Base-by-base conservation (phyloP, 2,797 vertebrate genomes). In the Neostethus bicornis region DNA sequence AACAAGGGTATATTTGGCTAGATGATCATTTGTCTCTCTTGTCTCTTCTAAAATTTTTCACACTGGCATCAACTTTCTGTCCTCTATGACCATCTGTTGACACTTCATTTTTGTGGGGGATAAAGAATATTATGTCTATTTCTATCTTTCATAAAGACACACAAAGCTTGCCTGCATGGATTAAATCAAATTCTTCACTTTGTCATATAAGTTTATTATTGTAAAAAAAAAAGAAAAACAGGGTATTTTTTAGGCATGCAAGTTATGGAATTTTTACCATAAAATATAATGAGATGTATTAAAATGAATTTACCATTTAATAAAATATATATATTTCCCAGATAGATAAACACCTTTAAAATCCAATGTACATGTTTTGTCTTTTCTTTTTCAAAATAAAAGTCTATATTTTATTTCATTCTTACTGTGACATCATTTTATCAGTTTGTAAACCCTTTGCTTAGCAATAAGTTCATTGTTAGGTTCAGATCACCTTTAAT, bases 161-260 rank as follows among this genome's bases (percentile, higher is more conserved):
- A 70, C 51, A 59, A 55, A 54, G 67, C 70, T 73, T 85, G 78
- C 76, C 80, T 89, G 89, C 75, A 85, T 81, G 71, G 81, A 73
- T 70, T 46, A 51, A 60, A 46, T 77, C 72, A 52, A 72, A 61
- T 57, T 66, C 42, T 44, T 73, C 55, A 52, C 51, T 63, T 60
- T 56, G 46, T 68, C 68, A 61, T 75, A 52, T 75, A 74, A 20
- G 55, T 84, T 88, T 75, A 72, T 61, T 67, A 77, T 70, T 76
- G 42, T 82, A 65, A 75, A 68, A 83, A 86, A 80, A 81, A 91
- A 65, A 75, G 68, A 83, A 86, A 80, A 81, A 91, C 90, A 92
- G 91, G 91, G 90, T 91, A 91, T 90, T 92, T 92, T 91, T 72
- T 91, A 91, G 78, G 87, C 91, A 90, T 89, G 86, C 81, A 83